Percentiles rank a stretch among this genome's conserved stretches.
Conservation (phyloP, 2,888 invertebrate species). For the Drosophila kuntzei region DNA sequence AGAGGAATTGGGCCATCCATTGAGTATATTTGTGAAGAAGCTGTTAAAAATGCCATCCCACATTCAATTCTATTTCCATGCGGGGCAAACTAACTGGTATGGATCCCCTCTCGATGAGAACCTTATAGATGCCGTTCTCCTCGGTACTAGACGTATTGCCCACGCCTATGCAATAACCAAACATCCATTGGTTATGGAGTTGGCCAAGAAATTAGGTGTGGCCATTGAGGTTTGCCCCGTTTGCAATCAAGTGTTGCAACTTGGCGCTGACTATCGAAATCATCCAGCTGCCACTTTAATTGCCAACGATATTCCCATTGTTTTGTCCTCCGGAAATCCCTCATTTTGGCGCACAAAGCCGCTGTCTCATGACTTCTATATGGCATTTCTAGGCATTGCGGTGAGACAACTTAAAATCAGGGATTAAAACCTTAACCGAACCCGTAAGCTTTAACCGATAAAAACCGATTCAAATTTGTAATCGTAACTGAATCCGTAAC, state of each 20-base stretch:
- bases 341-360: slow-evolving; percentile 91
- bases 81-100: slow-evolving; percentile 92
- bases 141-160: slow-evolving; percentile 91
- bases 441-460: too few species aligned
- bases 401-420: slow-evolving; percentile 20
- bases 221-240: slow-evolving; percentile 92
- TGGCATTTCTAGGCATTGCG: slow-evolving; percentile 91
- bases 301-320: slow-evolving; percentile 89
- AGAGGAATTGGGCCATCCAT: slow-evolving; percentile 89
- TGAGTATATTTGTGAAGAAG: slow-evolving; percentile 88
- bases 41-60: slow-evolving; percentile 86
- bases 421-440: too few species aligned
- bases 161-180: slow-evolving; percentile 91
- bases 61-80: slow-evolving; percentile 91
- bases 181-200: slow-evolving; percentile 89
- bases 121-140: slow-evolving; percentile 90
- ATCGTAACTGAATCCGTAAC: too few species aligned
- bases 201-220: slow-evolving; percentile 87
- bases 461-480: too few species aligned
- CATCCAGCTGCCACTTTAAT: slow-evolving; percentile 90
- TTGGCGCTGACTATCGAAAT: slow-evolving; percentile 90
- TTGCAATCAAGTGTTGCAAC: slow-evolving; percentile 90
- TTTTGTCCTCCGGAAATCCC: slow-evolving; percentile 92
- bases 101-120: slow-evolving; percentile 89
- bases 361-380: slow-evolving; percentile 92